Base-by-base conservation (phyloP, 2,797 vertebrate species). In the Darevskia mixta region DNA sequence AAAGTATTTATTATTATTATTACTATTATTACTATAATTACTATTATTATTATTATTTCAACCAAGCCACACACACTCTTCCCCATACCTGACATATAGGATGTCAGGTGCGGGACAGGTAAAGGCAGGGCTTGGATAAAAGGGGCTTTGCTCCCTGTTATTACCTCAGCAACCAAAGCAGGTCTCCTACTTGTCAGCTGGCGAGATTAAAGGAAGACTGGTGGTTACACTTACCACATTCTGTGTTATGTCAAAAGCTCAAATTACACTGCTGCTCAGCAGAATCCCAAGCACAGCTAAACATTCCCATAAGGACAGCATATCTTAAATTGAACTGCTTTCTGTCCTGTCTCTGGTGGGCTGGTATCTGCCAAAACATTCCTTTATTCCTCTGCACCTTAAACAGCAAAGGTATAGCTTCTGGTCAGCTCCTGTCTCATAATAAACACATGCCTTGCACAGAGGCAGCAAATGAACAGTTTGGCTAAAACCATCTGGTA, bases 141-240 rank as follows among this genome's bases (percentile, higher is more conserved):
- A 49, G 49, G 49, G 49, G 49, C 49, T 49, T 49, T 49, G 89
- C 93, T 96, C 92, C 93, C 89, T 82, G 20, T 88, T 91, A 95
- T 94, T 86, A 94, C 93, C 92, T 88, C 87, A 93, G 94, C 91
- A 95, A 95, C 93, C 89, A 76, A 92, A 92, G 91, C 87, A 94
- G 89, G 82, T 93, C 91, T 95, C 92, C 93, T 95, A 92, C 91
- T 94, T 95, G 93, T 92, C 93, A 95, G 92, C 93, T 94, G 93
- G 87, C 91, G 90, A 93, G 93, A 94, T 95, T 94, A 94, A 93
- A 94, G 88, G 91, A 83, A 93, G 90, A 89, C 90, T 93, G 91
- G 92, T 92, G 95, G 93, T 89, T 93, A 92, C 90, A 86, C 89
- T 92, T 93, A 90, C 89, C 88, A 85, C 23, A 84, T 86, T 93